Evolutionary conservation across 92 coral and sea anemone species (phyloP), one percentile per base, ranked within the genome.

Genomic region (Epizoanthus illoricatus): DNA sequence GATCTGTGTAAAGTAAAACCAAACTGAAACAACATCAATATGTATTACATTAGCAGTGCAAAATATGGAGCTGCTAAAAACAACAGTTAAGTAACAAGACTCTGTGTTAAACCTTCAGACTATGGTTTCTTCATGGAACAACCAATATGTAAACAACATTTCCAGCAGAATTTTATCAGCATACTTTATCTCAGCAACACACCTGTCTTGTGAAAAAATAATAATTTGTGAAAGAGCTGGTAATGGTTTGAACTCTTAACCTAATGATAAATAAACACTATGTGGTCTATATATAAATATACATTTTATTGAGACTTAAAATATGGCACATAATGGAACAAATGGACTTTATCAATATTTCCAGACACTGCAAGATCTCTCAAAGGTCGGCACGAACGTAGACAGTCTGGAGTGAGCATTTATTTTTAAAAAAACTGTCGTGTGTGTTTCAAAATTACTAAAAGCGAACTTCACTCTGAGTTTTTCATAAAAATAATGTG

Each of bases 171-270:
- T 49, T 49, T 8, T 49, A 49, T 49, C 55, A 49, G 55, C 55
- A 49, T 11, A 49, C 55, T 49, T 49, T 49, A 49, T 49, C 42
- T 28, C 18, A 10, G 45, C 39, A 67, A 39, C 18, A 5, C 72
- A 67, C 72, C 72, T 67, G 47, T 67, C 7, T 67, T 39, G 45
- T 43, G 55, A 5, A 49, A 11, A 19, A 39, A 67, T n/a, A 39
- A 8, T 67, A 67, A 66, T 33, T 67, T 67, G 19, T 67, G 17
- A 36, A 67, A 2, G 18, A 24, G 70, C 3, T 23, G 28, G 17
- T 65, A 65, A 2, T 65, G 42, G 63, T 21, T 74, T 57, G 43
- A 45, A 36, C 59, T 45, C 65, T 75, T 75, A 24, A 55, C 70
- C 45, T 54, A 9, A 59, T 33, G 67, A 76, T 43, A n/a, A 21